Conservation (phyloP, 2,113 vertebrate species). For the Cynopterus brachyotis region DNA sequence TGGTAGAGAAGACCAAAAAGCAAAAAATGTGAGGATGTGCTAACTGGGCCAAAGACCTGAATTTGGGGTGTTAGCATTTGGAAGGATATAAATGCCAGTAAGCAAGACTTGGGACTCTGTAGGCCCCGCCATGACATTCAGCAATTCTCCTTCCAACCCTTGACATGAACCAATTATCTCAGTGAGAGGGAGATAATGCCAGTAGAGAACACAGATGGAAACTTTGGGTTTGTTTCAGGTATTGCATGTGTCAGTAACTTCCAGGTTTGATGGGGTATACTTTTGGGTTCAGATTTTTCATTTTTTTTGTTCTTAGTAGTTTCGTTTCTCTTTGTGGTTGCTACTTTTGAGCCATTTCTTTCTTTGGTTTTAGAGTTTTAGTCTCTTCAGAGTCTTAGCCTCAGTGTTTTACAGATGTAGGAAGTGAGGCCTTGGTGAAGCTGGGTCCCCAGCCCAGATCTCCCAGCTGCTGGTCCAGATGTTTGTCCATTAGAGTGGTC, state of each 20-base stretch:
- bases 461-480: neutral
- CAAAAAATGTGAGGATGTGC: neutral
- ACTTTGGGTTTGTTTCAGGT: neutral
- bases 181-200: neutral
- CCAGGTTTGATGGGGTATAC: neutral
- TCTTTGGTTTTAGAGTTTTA: neutral
- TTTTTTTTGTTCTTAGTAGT: neutral
- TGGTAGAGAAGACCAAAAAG: neutral
- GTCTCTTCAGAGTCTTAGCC: neutral
- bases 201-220: rapidly evolving
- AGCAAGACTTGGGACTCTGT: neutral
- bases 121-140: neutral
- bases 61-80: neutral
- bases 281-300: neutral
- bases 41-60: neutral
- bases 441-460: neutral
- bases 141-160: neutral
- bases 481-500: neutral
- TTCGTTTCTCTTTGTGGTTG: neutral
- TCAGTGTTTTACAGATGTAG: neutral
- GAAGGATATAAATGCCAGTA: neutral
- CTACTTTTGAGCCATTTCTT: neutral
- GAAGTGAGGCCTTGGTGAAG: neutral
- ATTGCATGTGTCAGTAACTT: neutral
- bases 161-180: neutral